Evolutionary conservation across 2,113 vertebrate genomes (phyloP).

Genomic region (Macaca nemestrina): DNA sequence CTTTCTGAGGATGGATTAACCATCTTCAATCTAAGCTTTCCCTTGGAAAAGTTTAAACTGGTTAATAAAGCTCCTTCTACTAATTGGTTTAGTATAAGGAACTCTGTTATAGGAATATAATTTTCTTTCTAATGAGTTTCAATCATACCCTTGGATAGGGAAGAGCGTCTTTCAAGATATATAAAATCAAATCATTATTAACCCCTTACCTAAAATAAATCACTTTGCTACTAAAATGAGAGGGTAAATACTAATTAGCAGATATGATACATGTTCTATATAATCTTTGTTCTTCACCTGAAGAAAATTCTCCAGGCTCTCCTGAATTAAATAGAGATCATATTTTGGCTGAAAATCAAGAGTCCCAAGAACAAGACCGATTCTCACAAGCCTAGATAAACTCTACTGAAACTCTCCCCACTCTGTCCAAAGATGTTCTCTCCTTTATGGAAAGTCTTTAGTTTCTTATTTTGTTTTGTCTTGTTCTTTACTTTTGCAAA

Average conservation of each 20-base stretch:
- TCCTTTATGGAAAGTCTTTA: neutral
- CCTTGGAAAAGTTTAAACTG: neutral
- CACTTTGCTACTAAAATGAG: neutral
- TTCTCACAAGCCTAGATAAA: neutral
- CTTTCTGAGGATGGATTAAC: neutral
- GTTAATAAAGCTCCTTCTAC: neutral
- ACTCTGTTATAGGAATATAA: neutral
- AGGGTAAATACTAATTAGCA: neutral
- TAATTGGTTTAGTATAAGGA: neutral
- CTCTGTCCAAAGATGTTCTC: neutral
- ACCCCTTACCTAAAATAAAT: constrained; percentile 19
- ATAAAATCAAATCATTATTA: neutral
- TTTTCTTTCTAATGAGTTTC: constrained; percentile 33
- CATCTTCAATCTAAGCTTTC: neutral
- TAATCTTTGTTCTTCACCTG: neutral
- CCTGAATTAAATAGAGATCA: constrained; percentile 1
- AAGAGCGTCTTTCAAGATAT: neutral
- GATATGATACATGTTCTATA: neutral
- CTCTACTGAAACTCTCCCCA: neutral
- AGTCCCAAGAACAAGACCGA: neutral
- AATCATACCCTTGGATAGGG: neutral
- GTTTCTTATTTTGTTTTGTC: neutral
- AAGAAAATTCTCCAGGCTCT: constrained; percentile 30
- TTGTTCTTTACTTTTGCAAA: no score
- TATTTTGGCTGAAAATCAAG: neutral